Base-by-base conservation (phyloP, 2,888 invertebrate genomes). In the Epirrita christyi region DNA sequence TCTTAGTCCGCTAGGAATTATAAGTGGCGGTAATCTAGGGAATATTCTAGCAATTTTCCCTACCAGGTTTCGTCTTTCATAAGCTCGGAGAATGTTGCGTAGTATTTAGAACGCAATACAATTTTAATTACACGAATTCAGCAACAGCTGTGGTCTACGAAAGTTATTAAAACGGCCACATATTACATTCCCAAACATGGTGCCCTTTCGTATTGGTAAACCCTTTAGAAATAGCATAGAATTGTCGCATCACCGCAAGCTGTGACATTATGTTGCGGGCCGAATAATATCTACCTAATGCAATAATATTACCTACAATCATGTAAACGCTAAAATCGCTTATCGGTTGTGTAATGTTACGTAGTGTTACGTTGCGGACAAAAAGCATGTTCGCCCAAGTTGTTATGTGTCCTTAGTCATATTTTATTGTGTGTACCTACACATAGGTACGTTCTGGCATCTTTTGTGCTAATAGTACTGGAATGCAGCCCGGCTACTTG, bases 1-100 rank as follows among this genome's bases (percentile, higher is more conserved):
- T 68, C 68, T 69, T 65, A 63, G 65, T 68, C 79, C 78, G 80
- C 75, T 80, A 82, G 78, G 83, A 86, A 86, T 88, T 69, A 83
- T 81, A 85, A 86, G 83, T 81, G 78, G 75, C 70, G 73, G 79
- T 75, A 81, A 83, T 85, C 79, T 80, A 73, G 75, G 58, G 55
- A 59, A 58, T 59, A 59, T 62, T 64, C 55, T 44, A 61, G 52
- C 62, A 59, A 65, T 70, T 72, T 72, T 68, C 69, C 68, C 65
- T 61, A 52, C 53, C 55, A 55, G 46, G 43, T 49, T 54, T 54
- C 37, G 53, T 55, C 50, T 63, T 59, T 58, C 52, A 53, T 59
- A 53, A 52, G 38, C 32, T 28, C 11, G 7, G 44, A 53, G 46
- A 63, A 56, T 63, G 59, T 52, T 51, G 53, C 42, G 48, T 55